A percentile compares a stretch with the other conserved stretches of the same genome.
These are phyloP conservation scores for Paragorgia papillata DNA, from an alignment of 92 coral and sea anemone species.

Conservation along the genomic window DNA sequence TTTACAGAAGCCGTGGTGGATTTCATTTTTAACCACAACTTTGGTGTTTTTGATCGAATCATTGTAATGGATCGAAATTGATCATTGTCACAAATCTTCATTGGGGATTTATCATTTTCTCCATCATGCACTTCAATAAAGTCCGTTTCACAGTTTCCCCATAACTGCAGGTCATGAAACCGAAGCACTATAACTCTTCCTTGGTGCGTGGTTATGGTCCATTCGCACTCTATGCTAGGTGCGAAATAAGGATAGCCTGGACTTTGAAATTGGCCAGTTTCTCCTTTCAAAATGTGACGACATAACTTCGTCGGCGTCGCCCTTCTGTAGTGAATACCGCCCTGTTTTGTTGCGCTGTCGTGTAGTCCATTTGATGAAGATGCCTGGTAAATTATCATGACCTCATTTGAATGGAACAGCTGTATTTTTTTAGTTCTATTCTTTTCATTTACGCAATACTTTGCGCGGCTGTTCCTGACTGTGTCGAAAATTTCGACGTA, in stretches of 20 bases:
- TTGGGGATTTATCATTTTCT: not conserved
- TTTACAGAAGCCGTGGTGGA: not conserved
- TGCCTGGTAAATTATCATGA: not conserved
- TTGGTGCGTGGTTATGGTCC: conserved; percentile 70
- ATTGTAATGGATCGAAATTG: not conserved
- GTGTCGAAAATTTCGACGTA: not conserved
- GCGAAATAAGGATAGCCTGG: conserved; percentile 49
- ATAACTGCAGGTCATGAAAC: conserved; percentile 62
- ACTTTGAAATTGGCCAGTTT: conserved; percentile 1
- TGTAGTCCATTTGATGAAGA: not conserved
- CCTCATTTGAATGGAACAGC: not conserved
- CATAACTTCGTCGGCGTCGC: conserved; percentile 8
- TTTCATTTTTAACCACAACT: conserved; percentile 15
- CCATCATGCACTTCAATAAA: conserved; percentile 24
- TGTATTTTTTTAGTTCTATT: not conserved
- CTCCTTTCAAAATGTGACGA: conserved; percentile 15
- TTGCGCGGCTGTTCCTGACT: not conserved
- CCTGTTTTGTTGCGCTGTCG: not conserved
- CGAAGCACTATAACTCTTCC: conserved; percentile 59
- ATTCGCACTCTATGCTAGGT: conserved; percentile 60
- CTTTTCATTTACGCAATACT: not conserved
- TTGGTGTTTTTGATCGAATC: not conserved
- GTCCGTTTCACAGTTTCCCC: not conserved
- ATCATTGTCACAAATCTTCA: not conserved
- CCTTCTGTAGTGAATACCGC: conserved; percentile 11